phyloP scores from a whole-genome alignment of 2,797 vertebrate species.

The Gymnodraco acuticeps region DNA sequence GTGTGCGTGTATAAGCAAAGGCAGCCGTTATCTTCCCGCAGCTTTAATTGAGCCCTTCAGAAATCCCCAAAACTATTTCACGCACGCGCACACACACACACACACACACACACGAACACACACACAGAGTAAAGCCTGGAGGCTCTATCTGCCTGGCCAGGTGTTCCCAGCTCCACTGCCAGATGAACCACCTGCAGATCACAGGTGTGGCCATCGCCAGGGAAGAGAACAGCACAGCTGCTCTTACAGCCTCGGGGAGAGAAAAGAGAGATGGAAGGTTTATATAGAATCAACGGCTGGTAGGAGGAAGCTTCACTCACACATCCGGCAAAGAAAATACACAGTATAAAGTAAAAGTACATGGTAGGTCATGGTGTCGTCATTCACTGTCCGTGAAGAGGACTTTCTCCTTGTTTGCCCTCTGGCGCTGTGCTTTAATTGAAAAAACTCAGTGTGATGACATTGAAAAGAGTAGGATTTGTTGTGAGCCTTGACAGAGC shows the following conservation, averaged over 20 bases:
- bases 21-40: conserved; percentile 75
- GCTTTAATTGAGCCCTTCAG: conserved; percentile 80
- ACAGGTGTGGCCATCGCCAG: conserved; percentile 86
- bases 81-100: conserved; percentile 3
- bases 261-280: conserved; percentile 56
- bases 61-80: conserved; percentile 65
- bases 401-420: conserved; percentile 28
- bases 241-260: conserved; percentile 74
- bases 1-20: conserved; percentile 36
- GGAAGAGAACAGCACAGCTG: conserved; percentile 90
- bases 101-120: conserved; percentile 40
- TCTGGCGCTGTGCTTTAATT: conserved; percentile 13
- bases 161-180: conserved; percentile 86
- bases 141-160: conserved; percentile 81
- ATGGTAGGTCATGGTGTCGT: conserved; percentile 27
- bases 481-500: conserved; percentile 2
- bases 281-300: conserved; percentile 68
- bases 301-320: conserved; percentile 49
- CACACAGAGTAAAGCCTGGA: conserved; percentile 59
- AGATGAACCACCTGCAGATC: conserved; percentile 91
- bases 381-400: conserved; percentile 4
- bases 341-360: conserved; percentile 35
- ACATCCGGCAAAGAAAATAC: conserved; percentile 34
- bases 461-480: conserved; percentile 16
- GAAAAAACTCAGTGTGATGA: conserved; percentile 5